phyloP scores from a whole-genome alignment of 2,888 invertebrate species.

The Incurvaria masculella region DNA sequence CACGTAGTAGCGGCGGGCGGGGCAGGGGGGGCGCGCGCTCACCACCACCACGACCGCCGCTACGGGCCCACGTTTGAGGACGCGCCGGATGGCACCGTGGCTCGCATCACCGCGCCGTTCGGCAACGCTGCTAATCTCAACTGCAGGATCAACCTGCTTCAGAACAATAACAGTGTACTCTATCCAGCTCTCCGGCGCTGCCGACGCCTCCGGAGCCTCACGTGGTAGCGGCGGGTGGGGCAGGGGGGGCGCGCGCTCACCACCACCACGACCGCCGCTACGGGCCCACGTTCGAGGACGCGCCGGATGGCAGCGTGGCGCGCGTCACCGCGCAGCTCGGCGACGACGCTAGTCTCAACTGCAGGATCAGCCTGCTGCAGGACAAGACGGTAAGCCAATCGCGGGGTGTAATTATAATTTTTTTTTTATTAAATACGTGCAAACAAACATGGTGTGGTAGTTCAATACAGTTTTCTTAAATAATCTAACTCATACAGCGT shows the following conservation, averaged over 20 bases:
- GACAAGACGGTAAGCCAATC: slow-evolving; percentile 78
- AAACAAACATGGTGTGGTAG: too few relatives aligned
- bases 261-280: slow-evolving; percentile 57
- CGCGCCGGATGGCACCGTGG: slow-evolving; percentile 51
- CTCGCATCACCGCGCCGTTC: slow-evolving; percentile 70
- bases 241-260: slow-evolving; percentile 25
- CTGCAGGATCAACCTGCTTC: slow-evolving; percentile 70
- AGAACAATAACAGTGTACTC: too few relatives aligned
- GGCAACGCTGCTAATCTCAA: slow-evolving; percentile 70
- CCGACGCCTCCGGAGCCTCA: slow-evolving; percentile 23
- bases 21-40: slow-evolving; percentile 25
- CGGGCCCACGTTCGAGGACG: slow-evolving; percentile 68
- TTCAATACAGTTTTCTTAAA: too few relatives aligned
- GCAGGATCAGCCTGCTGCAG: slow-evolving; percentile 69
- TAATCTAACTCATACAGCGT: too few relatives aligned
- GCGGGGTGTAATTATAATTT: slow-evolving; percentile 7
- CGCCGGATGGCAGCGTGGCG: slow-evolving; percentile 54
- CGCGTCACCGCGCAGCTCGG: slow-evolving; percentile 73
- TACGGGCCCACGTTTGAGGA: slow-evolving; percentile 72
- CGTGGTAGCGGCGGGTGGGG: slow-evolving; percentile 34
- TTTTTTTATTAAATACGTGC: not conserved
- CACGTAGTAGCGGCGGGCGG: slow-evolving; percentile 36
- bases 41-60: slow-evolving; percentile 52
- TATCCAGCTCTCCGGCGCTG: too few relatives aligned
- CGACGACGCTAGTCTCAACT: slow-evolving; percentile 68